Base-by-base conservation (phyloP, 1,140 invertebrate species). In the Drosophila varians region DNA sequence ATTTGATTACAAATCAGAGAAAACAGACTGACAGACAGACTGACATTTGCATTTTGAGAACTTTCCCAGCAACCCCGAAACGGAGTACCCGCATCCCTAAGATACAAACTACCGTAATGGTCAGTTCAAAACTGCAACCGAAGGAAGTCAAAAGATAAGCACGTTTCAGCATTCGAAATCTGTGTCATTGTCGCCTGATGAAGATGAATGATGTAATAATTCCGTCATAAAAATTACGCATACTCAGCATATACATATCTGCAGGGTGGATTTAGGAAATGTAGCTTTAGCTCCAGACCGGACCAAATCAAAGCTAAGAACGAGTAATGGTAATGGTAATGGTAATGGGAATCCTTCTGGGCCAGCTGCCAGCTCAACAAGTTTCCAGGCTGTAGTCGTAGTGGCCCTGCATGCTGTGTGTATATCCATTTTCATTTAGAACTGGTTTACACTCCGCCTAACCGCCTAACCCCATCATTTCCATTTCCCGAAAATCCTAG, bases 191-290 rank as follows among this genome's bases (percentile, higher is more conserved):
- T 70, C 60, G 58, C 61, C 62, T 87, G 80, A 86, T 87, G 80
- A 86, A 86, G 80, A 87, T 87, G 80, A 86, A 86, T 86, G 80
- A 86, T 86, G 80, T 86, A 86, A 86, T 87, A 86, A 86, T 87
- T 86, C 80, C 73, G 75, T 86, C 80, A 86, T 86, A 86, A 86
- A 86, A 80, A 87, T 66, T 36, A 68, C 72, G 80, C 76, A 65
- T 61, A 65, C 68, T 74, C 80, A 80, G 74, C 55, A 62, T 60
- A 40, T 28, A 21, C 34, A 26, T 68, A 57, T 40, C 40, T 51
- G 53, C 77, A 48, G 80, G 80, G 80, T 86, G 84, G 80, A 14
- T 69, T 51, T 26, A 60, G 54, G 1, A n/a, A 28, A 19, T 21
- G 25, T 46, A 68, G 68, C 54, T 57, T 43, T 68, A 40, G 47